Evolutionary conservation across 2,797 vertebrate species (phyloP).

Genomic region (Hypotaenidia philippensis): DNA sequence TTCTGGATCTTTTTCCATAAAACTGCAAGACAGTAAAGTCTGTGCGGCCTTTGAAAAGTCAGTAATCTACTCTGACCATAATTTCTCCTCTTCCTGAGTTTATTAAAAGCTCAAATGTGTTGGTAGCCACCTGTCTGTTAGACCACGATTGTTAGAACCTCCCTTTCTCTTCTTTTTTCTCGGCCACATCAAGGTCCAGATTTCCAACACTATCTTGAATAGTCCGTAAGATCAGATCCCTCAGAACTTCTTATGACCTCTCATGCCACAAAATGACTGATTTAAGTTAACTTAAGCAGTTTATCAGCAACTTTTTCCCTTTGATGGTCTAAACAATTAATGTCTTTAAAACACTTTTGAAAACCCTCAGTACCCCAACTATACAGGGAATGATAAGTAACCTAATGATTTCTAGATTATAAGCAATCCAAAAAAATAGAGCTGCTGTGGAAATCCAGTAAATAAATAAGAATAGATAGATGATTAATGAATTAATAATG

Average conservation of each 20-base stretch:
- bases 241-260: background rate
- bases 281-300: background rate
- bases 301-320: background rate
- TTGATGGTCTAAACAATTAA: background rate
- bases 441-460: background rate
- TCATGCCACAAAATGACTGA: background rate
- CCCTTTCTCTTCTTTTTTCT: background rate
- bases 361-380: background rate
- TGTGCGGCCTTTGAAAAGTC: background rate
- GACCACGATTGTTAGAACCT: background rate
- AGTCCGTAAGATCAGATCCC: background rate
- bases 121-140: background rate
- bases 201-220: background rate
- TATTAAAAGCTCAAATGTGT: background rate
- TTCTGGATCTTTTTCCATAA: background rate
- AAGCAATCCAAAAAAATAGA: background rate
- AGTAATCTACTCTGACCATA: background rate
- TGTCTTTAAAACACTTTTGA: background rate
- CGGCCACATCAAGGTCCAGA: background rate
- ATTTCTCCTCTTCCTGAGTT: background rate
- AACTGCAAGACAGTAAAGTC: background rate
- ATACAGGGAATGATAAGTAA: background rate
- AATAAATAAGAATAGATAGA: background rate
- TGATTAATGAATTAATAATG: background rate
- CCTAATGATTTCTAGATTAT: background rate